Evolutionary conservation across 1,140 invertebrate species (phyloP).

Genomic region (Pemphigus obesinymphae): DNA sequence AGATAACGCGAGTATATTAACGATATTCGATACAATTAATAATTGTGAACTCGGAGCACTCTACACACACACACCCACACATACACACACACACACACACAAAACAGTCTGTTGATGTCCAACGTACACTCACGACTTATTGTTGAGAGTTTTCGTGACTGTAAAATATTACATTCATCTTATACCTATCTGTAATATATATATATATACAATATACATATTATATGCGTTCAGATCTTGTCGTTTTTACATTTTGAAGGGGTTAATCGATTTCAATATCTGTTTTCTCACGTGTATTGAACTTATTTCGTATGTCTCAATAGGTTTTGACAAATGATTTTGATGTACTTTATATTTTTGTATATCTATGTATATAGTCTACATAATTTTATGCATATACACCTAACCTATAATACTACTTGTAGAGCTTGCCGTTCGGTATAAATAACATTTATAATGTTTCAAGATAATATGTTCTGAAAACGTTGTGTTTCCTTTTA

Average conservation of each 20-base stretch:
- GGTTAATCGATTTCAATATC: slow-evolving; percentile 36
- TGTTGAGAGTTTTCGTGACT: slow-evolving; percentile 21
- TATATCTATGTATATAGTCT: neutral
- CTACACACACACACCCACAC: neutral
- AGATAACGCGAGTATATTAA: neutral
- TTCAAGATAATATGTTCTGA: slow-evolving; percentile 10
- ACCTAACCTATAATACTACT: no score
- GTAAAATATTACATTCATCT: neutral
- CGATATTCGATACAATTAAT: slow-evolving; percentile 15
- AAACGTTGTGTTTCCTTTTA: slow-evolving; percentile 2
- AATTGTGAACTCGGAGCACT: slow-evolving; percentile 9
- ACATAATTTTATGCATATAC: neutral
- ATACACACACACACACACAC: no score
- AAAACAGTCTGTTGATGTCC: neutral
- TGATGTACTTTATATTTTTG: neutral
- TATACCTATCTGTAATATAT: no score
- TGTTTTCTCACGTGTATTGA: slow-evolving; percentile 17
- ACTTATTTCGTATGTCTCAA: neutral
- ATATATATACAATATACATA: neutral
- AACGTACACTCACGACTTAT: neutral
- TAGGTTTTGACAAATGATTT: slow-evolving; percentile 4
- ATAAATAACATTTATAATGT: slow-evolving; percentile 5
- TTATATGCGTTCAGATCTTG: neutral
- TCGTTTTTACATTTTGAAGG: neutral
- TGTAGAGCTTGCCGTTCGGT: no score